Evolutionary conservation across 2,888 invertebrate species (phyloP), one percentile per base, ranked within the genome.

Genomic region (Calephelis perditalis): DNA sequence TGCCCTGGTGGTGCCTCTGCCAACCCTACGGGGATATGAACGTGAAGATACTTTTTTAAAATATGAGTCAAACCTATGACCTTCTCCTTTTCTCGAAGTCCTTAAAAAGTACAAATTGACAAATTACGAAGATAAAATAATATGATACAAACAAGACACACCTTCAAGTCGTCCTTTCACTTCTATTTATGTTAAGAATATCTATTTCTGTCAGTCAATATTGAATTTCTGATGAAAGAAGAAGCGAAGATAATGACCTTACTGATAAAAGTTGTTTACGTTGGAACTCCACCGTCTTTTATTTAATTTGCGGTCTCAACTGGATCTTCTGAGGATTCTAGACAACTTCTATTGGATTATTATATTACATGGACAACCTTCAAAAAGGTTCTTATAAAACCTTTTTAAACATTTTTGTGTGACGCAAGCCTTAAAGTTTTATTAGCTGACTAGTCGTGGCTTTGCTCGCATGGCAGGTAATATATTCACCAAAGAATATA

Each of bases 241-340:
- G 49, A 49, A 26, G 10, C 26, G 10, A 26, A 49, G 49, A 26
- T 49, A 49, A 49, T 49, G 47, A 8, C 26, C 49, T 49, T 49
- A 49, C 49, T 49, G 49, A 49, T 49, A 49, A 49, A 49, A 49
- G 49, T 49, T 49, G 26, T 49, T 49, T 9, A 49, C 49, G 26
- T 6, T 49, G 26, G 15, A 49, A 49, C 49, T 49, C 9, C 49
- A 15, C 26, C 26, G 15, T 49, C 12, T 12, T 49, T 26, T 49
- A 49, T 49, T 49, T 49, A 49, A 49, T 49, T 15, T 49, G 49
- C 26, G 49, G 49, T 49, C 49, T 10, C 26, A 15, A 49, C 9
- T 8, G 49, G 26, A 15, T 49, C 9, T 49, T 49, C 49, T 47
- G 9, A n/a, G 49, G 15, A 15, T 49, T 49, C 49, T 49, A 15